Conservation (phyloP, 2,888 invertebrate genomes). For the Drosophila anomelani region DNA sequence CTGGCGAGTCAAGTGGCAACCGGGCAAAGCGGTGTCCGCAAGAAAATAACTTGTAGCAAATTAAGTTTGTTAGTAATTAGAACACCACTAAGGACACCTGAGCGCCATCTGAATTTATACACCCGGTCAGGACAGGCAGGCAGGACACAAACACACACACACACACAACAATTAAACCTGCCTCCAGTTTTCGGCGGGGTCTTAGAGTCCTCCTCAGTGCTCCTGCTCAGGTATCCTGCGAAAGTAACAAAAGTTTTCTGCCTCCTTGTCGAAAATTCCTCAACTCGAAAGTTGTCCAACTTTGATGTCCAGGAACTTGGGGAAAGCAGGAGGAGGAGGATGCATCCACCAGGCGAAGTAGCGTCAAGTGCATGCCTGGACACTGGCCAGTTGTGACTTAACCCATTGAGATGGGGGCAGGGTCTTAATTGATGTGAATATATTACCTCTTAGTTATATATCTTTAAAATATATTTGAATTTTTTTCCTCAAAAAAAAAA, state of each 20-base stretch:
- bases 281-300: conserved; percentile 76
- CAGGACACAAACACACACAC: conserved; percentile 47
- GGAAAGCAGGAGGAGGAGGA: background rate
- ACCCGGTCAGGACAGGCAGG: background rate
- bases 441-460: no score
- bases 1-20: conserved; percentile 30
- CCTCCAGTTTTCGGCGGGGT: conserved; percentile 37
- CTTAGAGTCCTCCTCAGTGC: conserved; percentile 22
- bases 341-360: conserved; percentile 34
- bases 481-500: no score
- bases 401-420: background rate
- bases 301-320: conserved; percentile 69
- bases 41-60: conserved; percentile 78
- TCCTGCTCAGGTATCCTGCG: conserved; percentile 64
- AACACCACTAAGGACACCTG: conserved; percentile 81
- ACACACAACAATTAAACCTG: conserved; percentile 72
- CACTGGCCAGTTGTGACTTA: conserved; percentile 41
- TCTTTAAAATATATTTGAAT: no score
- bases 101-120: conserved; percentile 52
- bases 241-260: conserved; percentile 75
- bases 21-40: conserved; percentile 47
- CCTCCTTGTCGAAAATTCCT: conserved; percentile 79
- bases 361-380: conserved; percentile 74
- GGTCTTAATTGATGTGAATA: background rate
- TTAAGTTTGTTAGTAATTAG: conserved; percentile 81